These are phyloP conservation scores for Auanema freiburgensis DNA, from an alignment of 2,888 invertebrate species.

Conservation along the genomic window DNA sequence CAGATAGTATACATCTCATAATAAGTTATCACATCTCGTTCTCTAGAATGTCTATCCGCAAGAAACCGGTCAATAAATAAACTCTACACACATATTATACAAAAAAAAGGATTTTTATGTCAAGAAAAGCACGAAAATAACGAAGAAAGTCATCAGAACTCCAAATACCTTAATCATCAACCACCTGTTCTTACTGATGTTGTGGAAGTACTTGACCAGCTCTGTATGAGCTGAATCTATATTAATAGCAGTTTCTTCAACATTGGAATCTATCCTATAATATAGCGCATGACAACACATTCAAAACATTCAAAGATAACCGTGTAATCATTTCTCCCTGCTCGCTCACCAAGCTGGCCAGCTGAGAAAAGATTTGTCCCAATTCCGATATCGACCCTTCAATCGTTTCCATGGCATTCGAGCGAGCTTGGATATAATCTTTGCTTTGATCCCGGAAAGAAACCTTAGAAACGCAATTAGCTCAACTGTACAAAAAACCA, in stretches of 20 bases:
- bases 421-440: conserved; percentile 75
- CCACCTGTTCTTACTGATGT: conserved; percentile 94
- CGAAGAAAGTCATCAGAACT: conserved; percentile 95
- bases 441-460: conserved; percentile 15
- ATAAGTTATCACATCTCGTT: not conserved
- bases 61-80: conserved; percentile 14
- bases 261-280: conserved; percentile 88
- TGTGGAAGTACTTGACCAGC: conserved; percentile 92
- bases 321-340: conserved; percentile 83
- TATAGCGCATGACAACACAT: not conserved
- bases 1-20: too few relatives aligned
- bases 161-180: conserved; percentile 99
- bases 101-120: conserved; percentile 71
- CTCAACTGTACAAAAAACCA: not conserved
- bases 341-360: conserved; percentile 85
- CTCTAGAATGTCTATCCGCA: conserved; percentile 2
- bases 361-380: conserved; percentile 84
- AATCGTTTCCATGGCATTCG: conserved; percentile 98
- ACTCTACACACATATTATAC: conserved; percentile 9
- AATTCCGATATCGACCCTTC: conserved; percentile 97
- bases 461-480: not conserved
- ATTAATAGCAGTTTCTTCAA: conserved; percentile 91
- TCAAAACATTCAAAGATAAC: conserved; percentile 23
- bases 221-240: conserved; percentile 96
- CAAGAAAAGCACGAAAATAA: conserved; percentile 96